Conservation (phyloP, 2,888 invertebrate species). For the Conistra vaccinii region DNA sequence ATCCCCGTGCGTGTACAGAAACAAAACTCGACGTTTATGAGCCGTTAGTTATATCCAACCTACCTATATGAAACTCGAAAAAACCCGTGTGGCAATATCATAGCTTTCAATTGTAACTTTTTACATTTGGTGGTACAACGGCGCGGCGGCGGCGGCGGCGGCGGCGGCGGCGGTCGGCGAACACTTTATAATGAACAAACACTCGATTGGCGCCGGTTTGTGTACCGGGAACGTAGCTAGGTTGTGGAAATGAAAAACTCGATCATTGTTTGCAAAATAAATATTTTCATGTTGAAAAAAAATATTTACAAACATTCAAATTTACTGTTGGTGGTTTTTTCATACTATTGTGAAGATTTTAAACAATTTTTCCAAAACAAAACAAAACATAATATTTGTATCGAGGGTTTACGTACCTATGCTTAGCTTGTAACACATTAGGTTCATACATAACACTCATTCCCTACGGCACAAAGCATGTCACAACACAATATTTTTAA, state of each 20-base stretch:
- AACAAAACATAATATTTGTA: not conserved
- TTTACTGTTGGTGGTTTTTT: not conserved
- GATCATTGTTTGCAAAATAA: slow-evolving; percentile 11
- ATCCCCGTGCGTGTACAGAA: slow-evolving; percentile 26
- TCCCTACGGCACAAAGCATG: not conserved
- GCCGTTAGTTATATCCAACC: slow-evolving; percentile 33
- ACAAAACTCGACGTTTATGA: slow-evolving; percentile 30
- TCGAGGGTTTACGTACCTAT: not conserved
- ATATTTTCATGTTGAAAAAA: slow-evolving; percentile 8
- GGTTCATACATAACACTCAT: not conserved
- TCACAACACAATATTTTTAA: slow-evolving; percentile 1
- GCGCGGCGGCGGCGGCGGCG: not conserved
- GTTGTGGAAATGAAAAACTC: slow-evolving; percentile 11
- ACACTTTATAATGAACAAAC: slow-evolving; percentile 46
- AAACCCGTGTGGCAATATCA: slow-evolving; percentile 15
- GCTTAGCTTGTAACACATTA: not conserved
- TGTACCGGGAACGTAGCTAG: not conserved
- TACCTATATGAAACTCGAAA: slow-evolving; percentile 33
- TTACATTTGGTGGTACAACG: slow-evolving; percentile 20
- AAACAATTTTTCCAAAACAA: not conserved
- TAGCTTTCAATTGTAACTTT: slow-evolving; percentile 48
- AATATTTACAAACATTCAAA: not conserved
- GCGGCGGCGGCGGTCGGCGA: not conserved
- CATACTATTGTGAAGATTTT: not conserved
- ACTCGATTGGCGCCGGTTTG: slow-evolving; percentile 11